phyloP scores from a whole-genome alignment of 2,113 vertebrate genomes.

The Phalacrocorax carbo region DNA sequence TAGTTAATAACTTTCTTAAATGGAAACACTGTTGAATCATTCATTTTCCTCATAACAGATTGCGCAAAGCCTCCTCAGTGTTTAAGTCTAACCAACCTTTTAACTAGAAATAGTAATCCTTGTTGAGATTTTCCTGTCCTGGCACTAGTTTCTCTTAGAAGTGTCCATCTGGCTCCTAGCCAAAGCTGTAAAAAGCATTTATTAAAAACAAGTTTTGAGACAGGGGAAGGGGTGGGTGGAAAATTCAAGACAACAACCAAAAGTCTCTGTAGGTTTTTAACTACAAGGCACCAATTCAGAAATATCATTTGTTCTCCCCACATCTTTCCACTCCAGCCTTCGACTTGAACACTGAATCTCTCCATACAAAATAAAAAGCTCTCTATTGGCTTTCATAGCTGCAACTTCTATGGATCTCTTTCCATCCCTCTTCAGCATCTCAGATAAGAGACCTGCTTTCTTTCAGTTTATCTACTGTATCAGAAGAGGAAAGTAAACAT shows the following conservation, averaged over 20 bases:
- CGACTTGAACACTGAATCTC: background rate
- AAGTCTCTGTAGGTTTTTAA: background rate
- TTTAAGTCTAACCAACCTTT: background rate
- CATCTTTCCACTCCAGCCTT: background rate
- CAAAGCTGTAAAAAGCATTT: background rate
- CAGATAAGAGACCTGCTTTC: background rate
- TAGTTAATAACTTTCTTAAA: constrained; percentile 33
- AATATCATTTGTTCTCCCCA: background rate
- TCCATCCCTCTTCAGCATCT: background rate
- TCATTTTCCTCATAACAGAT: background rate
- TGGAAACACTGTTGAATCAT: constrained; percentile 19
- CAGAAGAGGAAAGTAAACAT: background rate
- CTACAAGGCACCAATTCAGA: background rate
- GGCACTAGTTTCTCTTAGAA: background rate
- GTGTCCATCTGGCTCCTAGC: background rate
- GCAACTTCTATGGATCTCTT: background rate
- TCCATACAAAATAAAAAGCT: background rate
- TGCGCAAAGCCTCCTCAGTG: background rate
- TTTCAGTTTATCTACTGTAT: background rate
- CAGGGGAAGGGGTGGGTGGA: background rate
- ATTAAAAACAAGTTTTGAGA: background rate
- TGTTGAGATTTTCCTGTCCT: background rate
- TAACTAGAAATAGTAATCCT: constrained; percentile 7
- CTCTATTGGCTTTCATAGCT: background rate
- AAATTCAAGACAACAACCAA: background rate